Base-by-base conservation (phyloP, 2,797 vertebrate genomes). In the Rhinophrynus dorsalis region DNA sequence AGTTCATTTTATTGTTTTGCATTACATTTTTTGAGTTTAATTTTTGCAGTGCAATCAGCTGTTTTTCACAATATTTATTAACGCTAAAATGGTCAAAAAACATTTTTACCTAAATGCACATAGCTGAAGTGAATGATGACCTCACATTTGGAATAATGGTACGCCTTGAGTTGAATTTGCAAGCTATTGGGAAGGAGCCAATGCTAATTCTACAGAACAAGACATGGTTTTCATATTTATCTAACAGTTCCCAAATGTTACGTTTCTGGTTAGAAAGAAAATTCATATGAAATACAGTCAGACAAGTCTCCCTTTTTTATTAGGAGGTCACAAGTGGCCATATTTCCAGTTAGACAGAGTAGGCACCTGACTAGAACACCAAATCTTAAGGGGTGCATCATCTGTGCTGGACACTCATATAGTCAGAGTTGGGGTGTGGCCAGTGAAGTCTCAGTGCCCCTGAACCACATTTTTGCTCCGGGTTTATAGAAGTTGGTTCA, bases 111-210 rank as follows among this genome's bases (percentile, higher is more conserved):
- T 77, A 76, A 82, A 40, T 37, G 38, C 54, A 27, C 68, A 74
- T 74, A 81, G 30, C 58, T 78, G 54, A 33, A 63, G 20, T 75
- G 61, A 74, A 59, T 74, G 76, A 66, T 77, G 72, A 79, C 71
- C 55, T 82, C 68, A 82, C 60, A 67, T 17, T 77, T 65, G 79
- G 47, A 9, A 40, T 38, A 62, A 74, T 35, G 75, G 72, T 44
- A 67, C 32, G 38, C 33, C 54, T 55, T 35, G n/a, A 0, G 0
- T 21, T 33, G 20, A 50, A 69, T 72, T 20, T 68, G 51, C 47
- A 76, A 77, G 66, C n/a, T 9, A 50, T 12, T 77, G 71, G 24
- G 74, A 37, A 20, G 3, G 68, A 40, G 63, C 24, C 62, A 75
- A 0, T 8, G 47, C 57, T 63, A 77, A 64, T 3, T 45, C 57